Conservation (phyloP, 2,113 vertebrate genomes). For the Anoura caudifer region DNA sequence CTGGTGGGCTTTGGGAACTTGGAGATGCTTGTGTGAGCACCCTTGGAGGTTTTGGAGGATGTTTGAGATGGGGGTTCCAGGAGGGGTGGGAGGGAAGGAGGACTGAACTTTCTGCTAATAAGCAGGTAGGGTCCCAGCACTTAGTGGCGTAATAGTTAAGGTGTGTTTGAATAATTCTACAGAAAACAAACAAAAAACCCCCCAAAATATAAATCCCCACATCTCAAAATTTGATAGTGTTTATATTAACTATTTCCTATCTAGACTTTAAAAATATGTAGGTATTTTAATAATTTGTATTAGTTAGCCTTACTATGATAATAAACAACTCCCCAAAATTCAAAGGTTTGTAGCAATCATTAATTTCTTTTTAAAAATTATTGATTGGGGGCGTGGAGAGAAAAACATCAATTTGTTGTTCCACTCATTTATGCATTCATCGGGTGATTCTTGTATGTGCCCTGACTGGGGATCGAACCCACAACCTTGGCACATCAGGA, state of each 20-base stretch:
- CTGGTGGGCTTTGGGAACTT: neutral
- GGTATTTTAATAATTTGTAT: conserved; percentile 8
- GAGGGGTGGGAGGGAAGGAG: neutral
- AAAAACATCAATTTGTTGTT: no score
- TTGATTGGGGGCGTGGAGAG: no score
- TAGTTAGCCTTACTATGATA: conserved; percentile 4
- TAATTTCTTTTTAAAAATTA: neutral
- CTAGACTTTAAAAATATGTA: neutral
- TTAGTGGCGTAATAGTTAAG: neutral
- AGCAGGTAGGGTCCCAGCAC: neutral
- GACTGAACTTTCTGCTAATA: neutral
- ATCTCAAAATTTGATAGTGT: neutral
- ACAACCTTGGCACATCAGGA: no score
- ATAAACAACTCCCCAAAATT: neutral
- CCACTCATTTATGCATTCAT: no score
- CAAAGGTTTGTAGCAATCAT: neutral
- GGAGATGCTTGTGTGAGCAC: neutral
- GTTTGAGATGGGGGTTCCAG: neutral
- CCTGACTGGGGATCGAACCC: no score
- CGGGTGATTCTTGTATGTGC: no score
- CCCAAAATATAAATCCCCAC: neutral
- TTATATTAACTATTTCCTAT: neutral
- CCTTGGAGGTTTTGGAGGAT: neutral
- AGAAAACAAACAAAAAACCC: neutral
- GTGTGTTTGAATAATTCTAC: neutral